Base-by-base conservation (phyloP, 1,140 invertebrate genomes). In the Orchesella cincta region DNA sequence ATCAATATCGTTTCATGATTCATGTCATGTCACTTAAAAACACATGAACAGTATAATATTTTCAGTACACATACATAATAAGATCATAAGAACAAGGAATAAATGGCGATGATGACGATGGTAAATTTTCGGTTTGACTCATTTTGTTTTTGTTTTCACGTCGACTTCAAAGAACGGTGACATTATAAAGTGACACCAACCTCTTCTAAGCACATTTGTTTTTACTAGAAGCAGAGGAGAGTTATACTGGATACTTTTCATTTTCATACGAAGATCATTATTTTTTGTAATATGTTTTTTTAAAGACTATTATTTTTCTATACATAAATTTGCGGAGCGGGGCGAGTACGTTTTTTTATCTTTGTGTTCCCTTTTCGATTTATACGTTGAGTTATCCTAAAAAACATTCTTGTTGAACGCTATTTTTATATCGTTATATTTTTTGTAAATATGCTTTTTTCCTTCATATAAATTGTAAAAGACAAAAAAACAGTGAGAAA, bases 401-500 rank as follows among this genome's bases (percentile, higher is more conserved):
- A 67, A 67, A 31, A 67, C 62, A 23, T 23, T 67, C 29, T 57
- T 29, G 29, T 31, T 67, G 26, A 67, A 67, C 26, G 31, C 26
- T 67, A 31, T 3, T 18, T 67, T 18, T 33, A 67, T 33, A 62
- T 28, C 20, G 8, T 46, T 46, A 46, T 46, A 12, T 46, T 20
- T 20, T 46, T 46, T 46, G 39, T 46, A 18, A 67, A 67, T n/a
- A 62, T 62, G 23, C 5, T n/a, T n/a, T n/a, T 16, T 18, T 62
- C 23, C 23, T 14, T 62, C 54, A 67, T 67, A 57, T 57, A 57
- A 67, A 67, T 33, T 67, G 62, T 67, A 67, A 29, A 67, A 67
- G 62, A 67, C 62, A 33, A 67, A 67, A 57, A 67, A 57, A n/a
- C n/a, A 67, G 62, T 67, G 62, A 67, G 62, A 67, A 67, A 67